phyloP scores from a whole-genome alignment of 1,140 invertebrate species.

The Heliconius nattereri region DNA sequence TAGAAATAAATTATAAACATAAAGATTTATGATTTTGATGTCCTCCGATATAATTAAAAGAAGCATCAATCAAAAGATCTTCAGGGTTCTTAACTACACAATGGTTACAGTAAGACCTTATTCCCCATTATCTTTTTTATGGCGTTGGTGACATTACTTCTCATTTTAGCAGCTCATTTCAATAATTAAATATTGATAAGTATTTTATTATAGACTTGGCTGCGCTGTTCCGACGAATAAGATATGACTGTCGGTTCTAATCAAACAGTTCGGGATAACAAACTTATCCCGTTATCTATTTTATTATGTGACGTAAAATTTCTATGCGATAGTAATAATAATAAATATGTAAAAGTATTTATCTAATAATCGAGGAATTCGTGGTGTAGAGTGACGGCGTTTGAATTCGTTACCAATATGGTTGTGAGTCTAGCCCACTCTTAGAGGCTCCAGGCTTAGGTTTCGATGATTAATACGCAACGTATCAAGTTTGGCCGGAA shows the following conservation, averaged over 20 bases:
- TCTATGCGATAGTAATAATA: background rate
- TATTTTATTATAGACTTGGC: background rate
- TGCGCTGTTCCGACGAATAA: background rate
- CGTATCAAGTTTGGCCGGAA: no score
- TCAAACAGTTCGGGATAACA: background rate
- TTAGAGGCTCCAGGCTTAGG: no score
- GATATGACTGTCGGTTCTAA: background rate
- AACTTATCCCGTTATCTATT: constrained; percentile 8
- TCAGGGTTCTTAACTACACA: constrained; percentile 12
- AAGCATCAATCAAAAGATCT: constrained; percentile 8
- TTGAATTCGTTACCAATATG: no score
- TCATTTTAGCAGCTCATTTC: background rate
- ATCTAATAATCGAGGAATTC: no score
- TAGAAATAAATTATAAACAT: background rate
- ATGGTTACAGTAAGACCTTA: constrained; percentile 12
- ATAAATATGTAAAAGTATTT: background rate
- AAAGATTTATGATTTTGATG: constrained; percentile 7
- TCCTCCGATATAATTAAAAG: constrained; percentile 14
- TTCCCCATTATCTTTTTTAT: constrained; percentile 9
- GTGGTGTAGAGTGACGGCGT: no score
- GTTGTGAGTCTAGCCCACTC: no score
- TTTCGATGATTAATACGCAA: no score
- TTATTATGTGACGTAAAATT: background rate
- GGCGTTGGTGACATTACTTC: background rate
- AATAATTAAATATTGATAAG: constrained; percentile 15